Conservation (phyloP, 64 coral and sea anemone genomes). For the Astreopora myriophthalma region DNA sequence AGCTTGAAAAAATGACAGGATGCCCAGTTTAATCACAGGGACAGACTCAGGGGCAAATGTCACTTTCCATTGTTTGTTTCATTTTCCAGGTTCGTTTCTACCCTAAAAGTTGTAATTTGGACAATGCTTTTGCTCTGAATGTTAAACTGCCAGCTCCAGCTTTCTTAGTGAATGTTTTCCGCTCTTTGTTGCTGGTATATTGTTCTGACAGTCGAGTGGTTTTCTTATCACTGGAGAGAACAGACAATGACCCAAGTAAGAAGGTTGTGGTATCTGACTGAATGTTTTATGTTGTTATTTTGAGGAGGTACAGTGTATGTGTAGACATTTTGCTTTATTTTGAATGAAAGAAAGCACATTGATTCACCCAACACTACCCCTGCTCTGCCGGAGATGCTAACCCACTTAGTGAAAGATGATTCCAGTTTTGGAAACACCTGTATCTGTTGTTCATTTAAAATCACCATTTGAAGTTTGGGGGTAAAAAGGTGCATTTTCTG, state of each 20-base stretch:
- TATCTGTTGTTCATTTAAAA: too few species aligned
- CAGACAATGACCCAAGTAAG: constrained; percentile 39
- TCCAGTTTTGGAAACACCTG: too few species aligned
- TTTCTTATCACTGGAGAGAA: constrained; percentile 81
- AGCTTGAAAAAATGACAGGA: too few species aligned
- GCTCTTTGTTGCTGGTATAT: constrained; percentile 87
- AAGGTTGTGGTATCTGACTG: too few species aligned
- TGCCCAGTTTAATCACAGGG: too few species aligned
- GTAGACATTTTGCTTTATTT: too few species aligned
- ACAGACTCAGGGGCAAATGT: too few species aligned
- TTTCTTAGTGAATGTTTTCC: constrained; percentile 92
- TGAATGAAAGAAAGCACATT: neutral
- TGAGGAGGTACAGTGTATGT: too few species aligned
- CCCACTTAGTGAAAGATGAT: neutral
- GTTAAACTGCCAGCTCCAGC: constrained; percentile 88
- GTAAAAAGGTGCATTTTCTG: too few species aligned
- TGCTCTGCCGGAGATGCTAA: neutral
- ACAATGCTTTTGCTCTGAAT: constrained; percentile 90
- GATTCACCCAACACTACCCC: too few species aligned
- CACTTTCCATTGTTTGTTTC: neutral
- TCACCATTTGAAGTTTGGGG: too few species aligned
- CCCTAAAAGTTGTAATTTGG: constrained; percentile 85
- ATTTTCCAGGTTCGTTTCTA: constrained; percentile 92
- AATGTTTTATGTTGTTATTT: too few species aligned
- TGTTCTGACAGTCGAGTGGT: constrained; percentile 87